Percentiles rank a stretch among this genome's conserved stretches.
phyloP scores from a whole-genome alignment of 2,888 invertebrate genomes.

The Galeopsomyia nigrocyanea region DNA sequence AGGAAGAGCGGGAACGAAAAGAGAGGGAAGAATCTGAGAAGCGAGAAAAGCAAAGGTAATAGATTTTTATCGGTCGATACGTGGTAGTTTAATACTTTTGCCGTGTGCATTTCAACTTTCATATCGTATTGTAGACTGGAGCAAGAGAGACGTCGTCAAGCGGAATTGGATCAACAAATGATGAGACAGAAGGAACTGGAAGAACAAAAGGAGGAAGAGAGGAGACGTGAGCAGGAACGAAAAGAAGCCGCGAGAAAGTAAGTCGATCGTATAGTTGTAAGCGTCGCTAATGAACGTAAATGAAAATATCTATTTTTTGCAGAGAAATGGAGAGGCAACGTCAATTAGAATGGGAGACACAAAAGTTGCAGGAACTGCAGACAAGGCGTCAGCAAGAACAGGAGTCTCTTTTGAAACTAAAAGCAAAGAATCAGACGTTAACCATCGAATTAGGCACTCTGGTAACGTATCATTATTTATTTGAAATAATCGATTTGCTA shows the following conservation, averaged over 20 bases:
- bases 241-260: constrained; percentile 83
- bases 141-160: constrained; percentile 84
- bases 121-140: constrained; percentile 69
- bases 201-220: constrained; percentile 81
- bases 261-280: constrained; percentile 50
- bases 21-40: constrained; percentile 92
- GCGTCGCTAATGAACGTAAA: too few species aligned
- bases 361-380: constrained; percentile 87
- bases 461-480: constrained; percentile 60
- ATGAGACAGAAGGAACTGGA: constrained; percentile 84
- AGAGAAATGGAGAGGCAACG: constrained; percentile 95
- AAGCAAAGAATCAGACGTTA: constrained; percentile 88
- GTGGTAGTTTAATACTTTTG: too few species aligned
- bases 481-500: constrained; percentile 7
- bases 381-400: constrained; percentile 88
- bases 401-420: constrained; percentile 85
- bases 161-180: constrained; percentile 87
- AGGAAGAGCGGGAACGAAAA: constrained; percentile 93
- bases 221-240: constrained; percentile 84
- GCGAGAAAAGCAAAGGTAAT: constrained; percentile 81
- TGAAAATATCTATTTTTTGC: constrained; percentile 41
- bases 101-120: too few species aligned
- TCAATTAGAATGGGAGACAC: constrained; percentile 96
- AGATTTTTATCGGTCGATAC: too few species aligned
- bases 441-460: constrained; percentile 78